Base-by-base conservation (phyloP, 1,140 invertebrate genomes). In the Lepidotrigona ventralis region DNA sequence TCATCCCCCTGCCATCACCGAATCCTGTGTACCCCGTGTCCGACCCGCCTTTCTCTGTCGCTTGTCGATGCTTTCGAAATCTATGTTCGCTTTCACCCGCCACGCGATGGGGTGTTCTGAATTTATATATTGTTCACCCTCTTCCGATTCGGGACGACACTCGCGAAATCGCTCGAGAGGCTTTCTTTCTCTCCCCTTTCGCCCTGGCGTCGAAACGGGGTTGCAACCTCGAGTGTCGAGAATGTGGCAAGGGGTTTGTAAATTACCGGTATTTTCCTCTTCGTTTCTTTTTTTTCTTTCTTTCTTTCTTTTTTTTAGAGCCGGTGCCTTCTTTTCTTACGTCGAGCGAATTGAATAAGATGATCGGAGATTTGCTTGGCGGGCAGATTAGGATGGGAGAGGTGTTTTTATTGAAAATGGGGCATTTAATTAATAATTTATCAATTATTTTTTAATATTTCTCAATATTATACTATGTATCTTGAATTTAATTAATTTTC, bases 111-210 rank as follows among this genome's bases (percentile, higher is more conserved):
- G 87, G 85, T 68, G 84, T 78, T 74, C 77, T 83, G 82, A 88
- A 89, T 89, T 88, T 88, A 89, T 89, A 88, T 82, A 83, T 84
- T 84, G 74, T 88, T 86, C 78, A 51, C 79, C 72, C 74, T 84
- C 81, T 89, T 88, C 87, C 87, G 87, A 88, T 83, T 69, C 54
- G 74, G 86, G 80, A 88, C 86, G 87, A 86, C 86, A 85, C 80
- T 78, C 87, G 81, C 84, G 84, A 88, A 84, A 86, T 80, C 58
- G 84, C 51, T 89, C 86, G 75, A 88, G 87, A 88, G 87, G 23
- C 58, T 63, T 86, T 81, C 70, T 81, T 70, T 33, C 58, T 23
- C 58, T 11, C 64, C 69, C 69, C 58, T 82, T 58, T 53, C 33
- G 17, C 54, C 63, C 64, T 6, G 39, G 68, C 53, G 60, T 54